Conservation (phyloP, 2,797 vertebrate species). For the Eulemur coronatus region DNA sequence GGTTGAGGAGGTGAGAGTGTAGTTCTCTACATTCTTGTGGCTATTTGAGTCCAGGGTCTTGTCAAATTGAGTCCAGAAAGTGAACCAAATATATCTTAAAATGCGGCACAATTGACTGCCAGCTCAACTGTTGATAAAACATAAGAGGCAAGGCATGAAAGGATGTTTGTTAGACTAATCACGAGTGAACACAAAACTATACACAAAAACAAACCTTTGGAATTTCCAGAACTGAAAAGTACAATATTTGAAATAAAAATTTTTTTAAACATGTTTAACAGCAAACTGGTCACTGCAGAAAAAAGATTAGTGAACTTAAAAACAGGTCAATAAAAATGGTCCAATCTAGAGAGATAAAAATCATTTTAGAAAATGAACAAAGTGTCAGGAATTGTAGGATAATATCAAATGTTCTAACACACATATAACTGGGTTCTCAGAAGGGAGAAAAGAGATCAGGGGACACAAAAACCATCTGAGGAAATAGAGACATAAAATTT, state of each 20-base stretch:
- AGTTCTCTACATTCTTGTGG: neutral
- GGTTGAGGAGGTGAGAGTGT: too few species aligned
- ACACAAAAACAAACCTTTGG: neutral
- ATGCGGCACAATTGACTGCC: neutral
- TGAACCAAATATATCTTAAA: neutral
- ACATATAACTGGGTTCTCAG: neutral
- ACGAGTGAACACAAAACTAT: neutral
- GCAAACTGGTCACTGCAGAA: neutral
- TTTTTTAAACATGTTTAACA: neutral
- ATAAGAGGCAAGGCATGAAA: neutral
- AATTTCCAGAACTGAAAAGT: neutral
- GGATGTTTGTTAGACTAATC: neutral
- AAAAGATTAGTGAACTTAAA: neutral
- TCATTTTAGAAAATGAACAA: neutral
- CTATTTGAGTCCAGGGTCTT: neutral
- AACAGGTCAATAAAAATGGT: neutral
- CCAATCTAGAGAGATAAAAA: neutral
- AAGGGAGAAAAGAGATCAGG: neutral
- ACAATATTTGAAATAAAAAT: neutral
- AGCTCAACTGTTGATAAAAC: neutral
- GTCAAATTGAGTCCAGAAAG: neutral
- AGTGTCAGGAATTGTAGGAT: neutral
- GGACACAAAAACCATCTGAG: neutral
- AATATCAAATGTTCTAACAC: neutral
- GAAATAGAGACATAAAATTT: neutral